phyloP scores from a whole-genome alignment of 2,797 vertebrate genomes.

The Aplochiton taeniatus region DNA sequence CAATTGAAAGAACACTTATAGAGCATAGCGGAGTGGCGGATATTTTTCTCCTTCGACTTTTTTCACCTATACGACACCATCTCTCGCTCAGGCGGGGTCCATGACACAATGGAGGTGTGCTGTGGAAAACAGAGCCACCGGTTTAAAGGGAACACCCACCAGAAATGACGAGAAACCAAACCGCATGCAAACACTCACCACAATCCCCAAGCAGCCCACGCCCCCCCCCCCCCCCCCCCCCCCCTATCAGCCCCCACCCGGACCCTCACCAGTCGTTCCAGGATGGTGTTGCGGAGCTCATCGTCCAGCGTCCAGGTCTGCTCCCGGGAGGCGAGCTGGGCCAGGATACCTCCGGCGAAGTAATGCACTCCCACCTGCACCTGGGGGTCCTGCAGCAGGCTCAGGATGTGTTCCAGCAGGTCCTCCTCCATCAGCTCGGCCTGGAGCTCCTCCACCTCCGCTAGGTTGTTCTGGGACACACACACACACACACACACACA shows the following conservation, averaged over 20 bases:
- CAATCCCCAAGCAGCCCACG: too few species aligned
- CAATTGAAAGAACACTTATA: too few species aligned
- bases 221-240: too few species aligned
- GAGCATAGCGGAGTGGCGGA: not conserved
- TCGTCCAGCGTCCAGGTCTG: constrained; percentile 84
- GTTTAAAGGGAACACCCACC: too few species aligned
- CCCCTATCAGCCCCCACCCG: too few species aligned
- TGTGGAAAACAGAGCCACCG: constrained; percentile 70
- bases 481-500: not conserved
- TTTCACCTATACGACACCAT: constrained; percentile 95
- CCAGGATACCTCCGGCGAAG: constrained; percentile 92
- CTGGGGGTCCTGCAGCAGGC: constrained; percentile 81
- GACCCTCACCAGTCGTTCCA: constrained; percentile 83
- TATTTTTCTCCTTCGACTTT: not conserved
- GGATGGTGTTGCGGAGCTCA: constrained; percentile 76
- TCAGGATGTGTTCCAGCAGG: constrained; percentile 88
- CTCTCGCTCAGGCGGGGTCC: constrained; percentile 87
- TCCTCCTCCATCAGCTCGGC: constrained; percentile 87
- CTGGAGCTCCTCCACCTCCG: constrained; percentile 90
- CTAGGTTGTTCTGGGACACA: constrained; percentile 86
- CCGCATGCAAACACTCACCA: not conserved
- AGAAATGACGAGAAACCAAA: not conserved
- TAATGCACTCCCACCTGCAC: constrained; percentile 86
- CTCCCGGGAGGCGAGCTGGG: constrained; percentile 87
- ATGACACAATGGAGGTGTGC: constrained; percentile 89